These are phyloP conservation scores for Coptodon bakossiorum DNA, from an alignment of 2,113 vertebrate species.

Conservation along the genomic window DNA sequence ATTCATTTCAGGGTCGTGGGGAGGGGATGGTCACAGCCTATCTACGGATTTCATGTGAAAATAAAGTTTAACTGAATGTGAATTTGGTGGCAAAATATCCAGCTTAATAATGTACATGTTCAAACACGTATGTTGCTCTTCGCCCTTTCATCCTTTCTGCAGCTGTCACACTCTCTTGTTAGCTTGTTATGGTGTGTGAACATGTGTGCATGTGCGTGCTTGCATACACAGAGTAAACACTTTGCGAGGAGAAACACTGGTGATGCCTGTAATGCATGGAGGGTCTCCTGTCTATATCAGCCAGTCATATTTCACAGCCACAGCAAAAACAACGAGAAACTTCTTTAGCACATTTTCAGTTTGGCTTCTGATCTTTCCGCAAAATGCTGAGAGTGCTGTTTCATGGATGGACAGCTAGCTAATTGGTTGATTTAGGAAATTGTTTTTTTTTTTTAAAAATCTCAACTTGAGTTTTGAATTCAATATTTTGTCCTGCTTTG, in stretches of 20 bases:
- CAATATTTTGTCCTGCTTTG: background rate
- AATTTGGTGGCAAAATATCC: background rate
- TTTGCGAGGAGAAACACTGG: background rate
- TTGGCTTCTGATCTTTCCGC: background rate
- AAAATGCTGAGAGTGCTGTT: background rate
- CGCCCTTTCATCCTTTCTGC: background rate
- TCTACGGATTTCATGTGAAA: background rate
- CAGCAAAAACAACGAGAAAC: background rate
- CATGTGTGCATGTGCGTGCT: background rate
- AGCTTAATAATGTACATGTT: background rate
- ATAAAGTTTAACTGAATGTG: background rate
- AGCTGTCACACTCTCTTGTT: background rate
- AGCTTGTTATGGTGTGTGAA: background rate
- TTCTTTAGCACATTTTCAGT: background rate
- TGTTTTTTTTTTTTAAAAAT: fast-evolving
- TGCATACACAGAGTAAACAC: background rate
- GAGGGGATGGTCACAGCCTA: background rate
- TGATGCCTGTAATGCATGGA: background rate
- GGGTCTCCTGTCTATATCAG: background rate
- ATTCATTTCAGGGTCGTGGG: background rate
- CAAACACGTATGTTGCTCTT: background rate
- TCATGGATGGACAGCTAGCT: background rate
- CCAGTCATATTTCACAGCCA: background rate
- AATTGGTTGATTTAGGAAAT: background rate
- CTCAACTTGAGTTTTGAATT: background rate